Base-by-base conservation (phyloP, 2,113 vertebrate genomes). In the Enhydra lutris region DNA sequence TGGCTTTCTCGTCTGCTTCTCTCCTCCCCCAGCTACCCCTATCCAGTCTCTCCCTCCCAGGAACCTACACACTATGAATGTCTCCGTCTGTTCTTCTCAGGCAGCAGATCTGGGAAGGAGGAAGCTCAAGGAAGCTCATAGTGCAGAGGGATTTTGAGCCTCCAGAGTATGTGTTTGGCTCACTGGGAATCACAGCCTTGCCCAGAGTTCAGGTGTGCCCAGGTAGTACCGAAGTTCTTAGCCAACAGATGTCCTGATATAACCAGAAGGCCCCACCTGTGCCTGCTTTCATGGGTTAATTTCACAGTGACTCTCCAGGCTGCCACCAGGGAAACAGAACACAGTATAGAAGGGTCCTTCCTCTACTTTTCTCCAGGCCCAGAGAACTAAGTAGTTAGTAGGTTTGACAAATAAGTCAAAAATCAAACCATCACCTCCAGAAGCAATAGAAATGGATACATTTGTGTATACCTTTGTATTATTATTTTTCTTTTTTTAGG, bases 391-490 rank as follows among this genome's bases (percentile, higher is more conserved):
- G 24, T 39, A 57, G 23, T 42, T 78, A 45, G 31, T 67, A 79
- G 24, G 42, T 82, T n/a, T 36, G 45, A 79, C 15, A 71, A 29
- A 45, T 21, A 89, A 89, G 20, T 52, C 86, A 74, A 78, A 96
- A 89, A 96, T 69, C 52, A 97, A 94, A 50, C 47, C 61, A 84
- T 81, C 29, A 26, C 6, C 73, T 73, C 63, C 36, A 59, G 89
- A 85, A 86, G 31, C 94, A 87, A 73, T 29, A 85, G 82, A 73
- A 39, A 85, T 50, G 15, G 9, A 55, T n/a, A 17, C 45, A 9
- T 0, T 42, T 13, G 24, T 36, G 5, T 81, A 94, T 61, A 12
- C 36, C 26, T 71, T 59, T 50, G 1, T 26, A 2, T 65, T 76
- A 39, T n/a, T 52, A 39, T 67, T 83, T 87, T 69, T 26, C 50